Evolutionary conservation across 2,888 invertebrate species (phyloP).

Genomic region (Epistrophe grossulariae): DNA sequence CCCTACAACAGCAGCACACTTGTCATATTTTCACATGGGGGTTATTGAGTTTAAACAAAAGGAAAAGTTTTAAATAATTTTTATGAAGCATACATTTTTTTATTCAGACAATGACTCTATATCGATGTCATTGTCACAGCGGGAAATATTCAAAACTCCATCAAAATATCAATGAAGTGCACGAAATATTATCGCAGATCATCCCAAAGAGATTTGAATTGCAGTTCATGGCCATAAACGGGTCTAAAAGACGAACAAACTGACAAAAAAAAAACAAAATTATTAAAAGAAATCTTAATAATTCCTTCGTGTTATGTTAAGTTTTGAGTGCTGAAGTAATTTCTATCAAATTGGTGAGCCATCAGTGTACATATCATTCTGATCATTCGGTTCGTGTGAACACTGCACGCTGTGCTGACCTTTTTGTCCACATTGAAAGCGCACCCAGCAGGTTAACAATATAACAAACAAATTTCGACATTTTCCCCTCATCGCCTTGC

Average conservation of each 20-base stretch:
- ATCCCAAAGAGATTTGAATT: constrained; percentile 42
- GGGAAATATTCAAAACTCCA: constrained; percentile 60
- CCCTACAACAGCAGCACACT: too few relatives aligned
- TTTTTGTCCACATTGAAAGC: constrained; percentile 68
- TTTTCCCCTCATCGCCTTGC: constrained; percentile 72
- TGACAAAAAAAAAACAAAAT: not conserved
- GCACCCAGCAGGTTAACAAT: constrained; percentile 70
- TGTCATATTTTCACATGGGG: too few relatives aligned
- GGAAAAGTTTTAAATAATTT: too few relatives aligned
- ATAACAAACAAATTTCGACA: constrained; percentile 75
- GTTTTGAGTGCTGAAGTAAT: constrained; percentile 29
- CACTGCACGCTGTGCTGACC: constrained; percentile 71
- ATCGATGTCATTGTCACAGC: constrained; percentile 50
- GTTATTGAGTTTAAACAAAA: too few relatives aligned
- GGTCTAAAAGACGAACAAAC: constrained; percentile 25
- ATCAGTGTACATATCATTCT: constrained; percentile 53
- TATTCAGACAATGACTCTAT: constrained; percentile 8
- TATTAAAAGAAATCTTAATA: constrained; percentile 23
- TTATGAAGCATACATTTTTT: not conserved
- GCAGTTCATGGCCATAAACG: constrained; percentile 63
- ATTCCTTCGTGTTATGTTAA: not conserved
- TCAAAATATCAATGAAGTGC: constrained; percentile 71
- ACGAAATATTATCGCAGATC: constrained; percentile 59
- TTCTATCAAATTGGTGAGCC: constrained; percentile 53
- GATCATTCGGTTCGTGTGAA: constrained; percentile 71